A percentile compares a stretch with the other conserved stretches of the same genome.
Conservation (phyloP, 1,140 invertebrate species). For the Drosophila ananassae region DNA sequence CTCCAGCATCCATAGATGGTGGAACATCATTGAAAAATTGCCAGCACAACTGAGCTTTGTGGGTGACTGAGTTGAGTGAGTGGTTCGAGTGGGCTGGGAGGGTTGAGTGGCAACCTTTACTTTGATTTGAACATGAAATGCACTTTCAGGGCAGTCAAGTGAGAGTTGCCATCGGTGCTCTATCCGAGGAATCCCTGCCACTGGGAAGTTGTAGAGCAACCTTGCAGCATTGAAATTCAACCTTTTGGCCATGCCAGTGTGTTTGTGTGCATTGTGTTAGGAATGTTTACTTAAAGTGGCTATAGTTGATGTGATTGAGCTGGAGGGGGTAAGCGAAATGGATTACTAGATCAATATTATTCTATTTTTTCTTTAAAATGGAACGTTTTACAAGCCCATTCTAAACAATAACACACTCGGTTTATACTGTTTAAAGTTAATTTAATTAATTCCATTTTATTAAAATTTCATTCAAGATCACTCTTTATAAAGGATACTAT, state of each 20-base stretch:
- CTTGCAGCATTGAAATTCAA: constrained; percentile 32
- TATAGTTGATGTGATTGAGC: constrained; percentile 37
- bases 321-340: background rate
- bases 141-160: constrained; percentile 52
- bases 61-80: constrained; percentile 13
- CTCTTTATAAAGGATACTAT: background rate
- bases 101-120: constrained; percentile 43
- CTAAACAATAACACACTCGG: too few species aligned
- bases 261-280: constrained; percentile 23
- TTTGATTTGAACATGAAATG: constrained; percentile 55
- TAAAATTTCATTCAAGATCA: background rate
- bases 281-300: constrained; percentile 47
- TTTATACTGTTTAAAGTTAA: too few species aligned
- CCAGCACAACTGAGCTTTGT: constrained; percentile 32
- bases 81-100: constrained; percentile 2
- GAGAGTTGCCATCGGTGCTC: constrained; percentile 49
- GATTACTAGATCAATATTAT: background rate
- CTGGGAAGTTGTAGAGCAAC: constrained; percentile 13
- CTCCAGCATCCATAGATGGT: constrained; percentile 20
- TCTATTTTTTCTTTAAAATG: background rate
- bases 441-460: background rate
- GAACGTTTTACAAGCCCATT: background rate
- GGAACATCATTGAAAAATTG: constrained; percentile 43
- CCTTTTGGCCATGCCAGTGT: constrained; percentile 17
- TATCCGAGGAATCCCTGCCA: constrained; percentile 16